Evolutionary conservation across 2,888 invertebrate species (phyloP).

Genomic region (Petrolisthes cinctipes): DNA sequence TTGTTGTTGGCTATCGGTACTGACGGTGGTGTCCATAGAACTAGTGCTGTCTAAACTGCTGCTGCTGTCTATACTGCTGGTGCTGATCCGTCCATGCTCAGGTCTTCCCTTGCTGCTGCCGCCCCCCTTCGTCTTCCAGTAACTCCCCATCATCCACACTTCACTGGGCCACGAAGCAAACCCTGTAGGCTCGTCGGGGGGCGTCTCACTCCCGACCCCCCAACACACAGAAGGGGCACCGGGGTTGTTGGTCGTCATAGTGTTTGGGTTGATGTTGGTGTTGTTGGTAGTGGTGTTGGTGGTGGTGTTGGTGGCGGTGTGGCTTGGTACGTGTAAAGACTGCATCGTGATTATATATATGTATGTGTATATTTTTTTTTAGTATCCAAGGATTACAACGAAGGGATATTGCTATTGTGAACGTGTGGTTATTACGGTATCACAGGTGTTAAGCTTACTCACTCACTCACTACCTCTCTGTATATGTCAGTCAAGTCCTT

Average conservation of each 20-base stretch:
- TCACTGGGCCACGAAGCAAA: background rate
- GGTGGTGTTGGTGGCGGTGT: background rate
- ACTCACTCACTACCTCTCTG: too few species aligned
- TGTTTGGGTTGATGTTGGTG: background rate
- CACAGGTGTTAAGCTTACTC: too few species aligned
- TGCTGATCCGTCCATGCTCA: conserved; percentile 29
- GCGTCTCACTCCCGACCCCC: conserved; percentile 6
- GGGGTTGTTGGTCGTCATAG: conserved; percentile 9
- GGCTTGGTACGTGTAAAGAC: too few species aligned
- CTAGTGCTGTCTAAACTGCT: conserved; percentile 36
- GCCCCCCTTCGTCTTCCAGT: conserved; percentile 1
- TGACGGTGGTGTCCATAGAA: background rate
- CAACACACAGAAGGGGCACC: background rate
- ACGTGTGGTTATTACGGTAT: too few species aligned
- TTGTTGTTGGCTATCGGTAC: background rate
- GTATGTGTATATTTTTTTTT: too few species aligned
- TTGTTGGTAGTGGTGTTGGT: too few species aligned
- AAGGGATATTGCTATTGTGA: too few species aligned
- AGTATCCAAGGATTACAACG: too few species aligned
- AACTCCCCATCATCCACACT: background rate
- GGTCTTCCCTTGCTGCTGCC: background rate
- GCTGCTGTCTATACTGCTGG: conserved; percentile 40
- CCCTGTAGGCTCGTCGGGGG: background rate
- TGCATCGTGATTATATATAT: too few species aligned
- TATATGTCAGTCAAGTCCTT: conserved; percentile 35